Evolutionary conservation across 2,113 vertebrate genomes (phyloP), one percentile per base, ranked within the genome.

Genomic region (Sebastes fasciatus): DNA sequence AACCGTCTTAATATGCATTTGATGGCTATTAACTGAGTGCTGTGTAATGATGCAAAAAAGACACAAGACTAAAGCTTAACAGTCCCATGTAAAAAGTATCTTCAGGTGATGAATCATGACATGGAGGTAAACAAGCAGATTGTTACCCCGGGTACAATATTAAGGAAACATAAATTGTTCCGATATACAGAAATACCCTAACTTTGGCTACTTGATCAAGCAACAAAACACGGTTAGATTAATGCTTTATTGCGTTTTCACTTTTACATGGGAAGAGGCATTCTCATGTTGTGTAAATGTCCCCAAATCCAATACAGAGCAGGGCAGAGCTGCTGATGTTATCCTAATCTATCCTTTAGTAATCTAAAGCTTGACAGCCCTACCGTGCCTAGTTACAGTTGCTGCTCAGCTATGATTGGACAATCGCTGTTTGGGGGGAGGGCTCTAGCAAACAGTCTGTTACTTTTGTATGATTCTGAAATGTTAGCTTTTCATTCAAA

Each of bases 351-450:
- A 43, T 51, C 3, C 69, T 46, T 65, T 19, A 23, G 13, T 81
- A 67, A 48, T 61, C 74, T 49, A 12, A 34, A 26, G 7, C 17
- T 43, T 48, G 4, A 13, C 63, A 43, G 57, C 6, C 23, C 23
- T 67, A 23, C 68, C 1, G 11, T 73, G 69, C 61, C 66, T 58
- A 40, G 51, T 64, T 45, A 77, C 51, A 7, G 49, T 75, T 75
- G 8, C 49, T 75, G 8, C 49, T 74, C 21, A 70, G 61, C 51
- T 70, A 23, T 46, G 34, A 62, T 54, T 62, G 68, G 21, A 19
- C 26, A 49, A 26, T 12, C 5, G 1, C 70, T 23, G 19, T 51
- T 63, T 42, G 21, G 4, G 11, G 21, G 11, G 21, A 48, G 14
- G 46, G 11, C 46, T 79, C 68, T 6, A 61, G 10, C n/a, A 48